Evolutionary conservation across 2,113 vertebrate genomes (phyloP), one percentile per base, ranked within the genome.

Genomic region (Scophthalmus maximus): DNA sequence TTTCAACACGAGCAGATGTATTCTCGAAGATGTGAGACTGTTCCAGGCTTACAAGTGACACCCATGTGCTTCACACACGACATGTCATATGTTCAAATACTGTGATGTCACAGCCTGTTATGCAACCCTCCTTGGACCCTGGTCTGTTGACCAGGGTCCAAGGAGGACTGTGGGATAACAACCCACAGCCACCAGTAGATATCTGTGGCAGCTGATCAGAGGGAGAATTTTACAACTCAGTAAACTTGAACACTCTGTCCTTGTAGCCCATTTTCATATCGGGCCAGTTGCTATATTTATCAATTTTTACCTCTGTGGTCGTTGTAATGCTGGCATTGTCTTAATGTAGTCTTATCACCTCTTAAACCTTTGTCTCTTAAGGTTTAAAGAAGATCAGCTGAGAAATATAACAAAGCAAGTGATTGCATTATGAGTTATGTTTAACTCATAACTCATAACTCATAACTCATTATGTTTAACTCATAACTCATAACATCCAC

Each of bases 91-190:
- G 50, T 74, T 46, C 26, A 76, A 51, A 73, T 49, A 57, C 15
- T 3, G 9, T 55, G 71, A 76, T 34, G 55, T 75, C 76, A 79
- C 18, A 46, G 46, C n/a, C 3, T 12, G 9, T 88, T 87, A 75
- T 22, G 56, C 22, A 90, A 82, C 22, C 10, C 17, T 53, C 27
- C 65, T 70, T 83, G 83, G 79, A 83, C 78, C 26, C 6, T 25
- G 62, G 9, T 68, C 60, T 62, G 38, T 29, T 8, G 6, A 34
- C 71, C 58, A 60, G 77, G n/a, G n/a, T n/a, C n/a, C n/a, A n/a
- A n/a, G n/a, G n/a, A n/a, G n/a, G n/a, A n/a, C n/a, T n/a, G n/a
- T n/a, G n/a, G n/a, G n/a, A 80, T 85, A 82, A 61, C 8, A 55
- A 22, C 1, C 1, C 10, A 0, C 32, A 0, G 5, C 30, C 27